A percentile compares a stretch with the other conserved stretches of the same genome.
phyloP scores from a whole-genome alignment of 2,797 vertebrate species.

The Atherinosoma microstoma region DNA sequence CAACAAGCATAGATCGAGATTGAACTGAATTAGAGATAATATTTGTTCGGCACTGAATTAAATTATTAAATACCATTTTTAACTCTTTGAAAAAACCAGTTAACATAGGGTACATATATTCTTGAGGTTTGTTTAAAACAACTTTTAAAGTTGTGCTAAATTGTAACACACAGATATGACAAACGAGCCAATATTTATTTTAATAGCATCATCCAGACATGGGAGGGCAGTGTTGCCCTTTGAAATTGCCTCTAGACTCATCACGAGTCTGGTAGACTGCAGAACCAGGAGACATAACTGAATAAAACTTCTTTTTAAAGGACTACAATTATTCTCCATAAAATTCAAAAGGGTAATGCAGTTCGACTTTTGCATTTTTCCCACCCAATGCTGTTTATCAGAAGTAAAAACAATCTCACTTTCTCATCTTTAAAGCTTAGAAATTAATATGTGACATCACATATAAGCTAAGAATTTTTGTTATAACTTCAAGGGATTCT shows the following conservation, averaged over 20 bases:
- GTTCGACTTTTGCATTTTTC: not conserved
- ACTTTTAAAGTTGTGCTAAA: not conserved
- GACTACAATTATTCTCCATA: not conserved
- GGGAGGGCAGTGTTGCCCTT: constrained; percentile 82
- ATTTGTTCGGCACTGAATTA: not conserved
- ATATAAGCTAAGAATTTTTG: not conserved
- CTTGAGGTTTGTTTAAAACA: not conserved
- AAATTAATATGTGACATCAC: not conserved
- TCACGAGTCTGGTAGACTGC: not conserved
- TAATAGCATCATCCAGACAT: constrained; percentile 54
- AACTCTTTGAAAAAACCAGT: too few species aligned
- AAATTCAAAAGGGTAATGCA: not conserved
- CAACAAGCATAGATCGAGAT: constrained; percentile 18
- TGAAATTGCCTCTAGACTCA: constrained; percentile 25
- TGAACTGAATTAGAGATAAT: not conserved
- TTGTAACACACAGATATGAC: not conserved
- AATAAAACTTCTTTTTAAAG: not conserved
- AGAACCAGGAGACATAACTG: constrained; percentile 7
- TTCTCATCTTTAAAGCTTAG: not conserved
- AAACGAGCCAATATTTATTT: constrained; percentile 2
- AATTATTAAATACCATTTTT: not conserved
- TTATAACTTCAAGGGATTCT: not conserved
- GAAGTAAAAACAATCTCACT: constrained; percentile 6
- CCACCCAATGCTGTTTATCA: not conserved
- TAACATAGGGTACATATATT: too few species aligned